phyloP scores from a whole-genome alignment of 2,797 vertebrate species.

The Enteromius anoplus region DNA sequence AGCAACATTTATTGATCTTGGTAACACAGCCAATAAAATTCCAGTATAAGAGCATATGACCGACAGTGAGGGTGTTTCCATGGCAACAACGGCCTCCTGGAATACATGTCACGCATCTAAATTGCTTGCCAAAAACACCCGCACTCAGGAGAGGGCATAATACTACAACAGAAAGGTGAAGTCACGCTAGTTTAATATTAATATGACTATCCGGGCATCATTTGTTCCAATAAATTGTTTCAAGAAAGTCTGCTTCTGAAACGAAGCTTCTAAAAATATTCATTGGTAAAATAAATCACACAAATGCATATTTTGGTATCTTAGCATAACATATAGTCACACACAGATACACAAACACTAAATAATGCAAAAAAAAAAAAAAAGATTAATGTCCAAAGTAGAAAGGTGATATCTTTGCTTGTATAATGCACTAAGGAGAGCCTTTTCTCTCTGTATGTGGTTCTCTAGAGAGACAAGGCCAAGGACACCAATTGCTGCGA shows the following conservation, averaged over 20 bases:
- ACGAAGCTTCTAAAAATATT: not conserved
- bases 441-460: conserved; percentile 35
- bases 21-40: conserved; percentile 52
- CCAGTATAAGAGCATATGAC: conserved; percentile 49
- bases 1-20: conserved; percentile 51
- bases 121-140: conserved; percentile 74
- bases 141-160: conserved; percentile 32
- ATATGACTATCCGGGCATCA: not conserved
- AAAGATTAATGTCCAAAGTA: conserved; percentile 11
- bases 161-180: conserved; percentile 42
- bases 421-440: conserved; percentile 32
- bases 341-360: not conserved
- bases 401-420: conserved; percentile 5
- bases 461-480: conserved; percentile 41
- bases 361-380: not conserved
- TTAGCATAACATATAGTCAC: not conserved
- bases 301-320: not conserved
- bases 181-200: not conserved
- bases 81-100: conserved; percentile 86
- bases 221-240: not conserved
- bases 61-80: conserved; percentile 57
- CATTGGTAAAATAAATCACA: not conserved
- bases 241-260: not conserved
- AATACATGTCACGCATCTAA: conserved; percentile 91
- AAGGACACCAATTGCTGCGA: conserved; percentile 32